A percentile compares a stretch with the other conserved stretches of the same genome.
These are phyloP conservation scores for Enchytraeus crypticus DNA, from an alignment of 2,888 invertebrate genomes.

Conservation along the genomic window DNA sequence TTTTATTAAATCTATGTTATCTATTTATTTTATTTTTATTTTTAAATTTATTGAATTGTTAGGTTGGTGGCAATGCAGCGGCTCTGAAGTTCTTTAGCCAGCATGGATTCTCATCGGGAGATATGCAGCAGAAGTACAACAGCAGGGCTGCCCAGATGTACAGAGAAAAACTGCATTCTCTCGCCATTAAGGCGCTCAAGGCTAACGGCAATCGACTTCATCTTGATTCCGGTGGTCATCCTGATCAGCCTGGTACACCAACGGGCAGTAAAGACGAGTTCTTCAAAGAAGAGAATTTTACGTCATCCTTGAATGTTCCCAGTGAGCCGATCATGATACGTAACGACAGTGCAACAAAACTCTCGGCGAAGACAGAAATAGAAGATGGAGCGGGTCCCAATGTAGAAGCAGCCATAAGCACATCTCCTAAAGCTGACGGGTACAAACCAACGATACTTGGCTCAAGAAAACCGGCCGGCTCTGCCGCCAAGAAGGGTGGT, in stretches of 20 bases:
- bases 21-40: too few relatives aligned
- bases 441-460: too few relatives aligned
- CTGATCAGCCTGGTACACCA: not conserved
- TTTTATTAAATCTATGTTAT: too few relatives aligned
- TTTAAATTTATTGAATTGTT: too few relatives aligned
- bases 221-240: not conserved
- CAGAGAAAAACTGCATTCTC: constrained; percentile 71
- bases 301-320: too few relatives aligned
- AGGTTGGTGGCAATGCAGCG: constrained; percentile 92
- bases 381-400: constrained; percentile 46
- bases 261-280: too few relatives aligned
- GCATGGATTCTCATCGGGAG: constrained; percentile 80
- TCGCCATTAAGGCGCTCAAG: constrained; percentile 60
- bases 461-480: too few relatives aligned
- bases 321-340: too few relatives aligned
- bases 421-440: constrained; percentile 43
- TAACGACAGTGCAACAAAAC: not conserved
- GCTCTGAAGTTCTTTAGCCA: constrained; percentile 90
- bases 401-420: constrained; percentile 50
- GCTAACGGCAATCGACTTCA: not conserved
- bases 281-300: too few relatives aligned
- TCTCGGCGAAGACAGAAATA: not conserved
- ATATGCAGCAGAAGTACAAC: constrained; percentile 93
- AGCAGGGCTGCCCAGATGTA: constrained; percentile 89
- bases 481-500: constrained; percentile 66